Percentiles rank a stretch among this genome's conserved stretches.
phyloP scores from a whole-genome alignment of 2,113 vertebrate genomes.

The Azemiops feae region DNA sequence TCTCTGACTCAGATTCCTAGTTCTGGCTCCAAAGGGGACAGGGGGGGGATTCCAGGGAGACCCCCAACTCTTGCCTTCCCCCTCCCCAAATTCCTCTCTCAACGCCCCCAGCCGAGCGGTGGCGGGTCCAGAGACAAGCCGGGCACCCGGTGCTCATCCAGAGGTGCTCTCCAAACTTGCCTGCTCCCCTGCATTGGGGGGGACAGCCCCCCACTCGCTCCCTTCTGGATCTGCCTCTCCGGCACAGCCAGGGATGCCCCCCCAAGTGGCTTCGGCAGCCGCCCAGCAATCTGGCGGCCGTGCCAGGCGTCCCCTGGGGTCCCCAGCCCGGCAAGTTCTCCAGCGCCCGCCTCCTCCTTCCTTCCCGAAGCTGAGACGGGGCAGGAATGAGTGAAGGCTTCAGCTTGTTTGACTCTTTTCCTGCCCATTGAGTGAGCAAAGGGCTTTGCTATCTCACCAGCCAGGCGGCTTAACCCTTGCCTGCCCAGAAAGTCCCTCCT shows the following conservation, averaged over 20 bases:
- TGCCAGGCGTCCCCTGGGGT: not conserved
- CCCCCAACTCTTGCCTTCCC: not conserved
- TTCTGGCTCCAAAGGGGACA: not conserved
- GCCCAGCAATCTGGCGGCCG: too few species aligned
- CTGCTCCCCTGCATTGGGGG: not conserved
- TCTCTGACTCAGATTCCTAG: too few species aligned
- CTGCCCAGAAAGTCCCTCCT: not conserved
- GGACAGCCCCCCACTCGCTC: not conserved
- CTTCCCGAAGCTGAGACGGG: slow-evolving; percentile 27
- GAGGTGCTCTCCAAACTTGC: not conserved
- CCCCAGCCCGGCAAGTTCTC: not conserved
- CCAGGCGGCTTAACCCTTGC: slow-evolving; percentile 23
- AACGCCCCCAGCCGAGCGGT: not conserved
- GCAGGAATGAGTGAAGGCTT: not conserved
- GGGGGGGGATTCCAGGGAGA: not conserved
- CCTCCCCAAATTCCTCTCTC: too few species aligned
- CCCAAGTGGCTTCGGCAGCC: not conserved
- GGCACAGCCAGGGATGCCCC: not conserved
- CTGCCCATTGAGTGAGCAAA: slow-evolving; percentile 47
- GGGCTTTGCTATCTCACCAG: slow-evolving; percentile 15
- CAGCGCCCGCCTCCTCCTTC: not conserved
- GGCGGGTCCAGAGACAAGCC: not conserved
- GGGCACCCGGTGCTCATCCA: not conserved
- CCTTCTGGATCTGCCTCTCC: not conserved
- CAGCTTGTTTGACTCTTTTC: not conserved